These are phyloP conservation scores for Rhagoletis zephyria DNA, from an alignment of 1,140 invertebrate genomes.

Conservation along the genomic window DNA sequence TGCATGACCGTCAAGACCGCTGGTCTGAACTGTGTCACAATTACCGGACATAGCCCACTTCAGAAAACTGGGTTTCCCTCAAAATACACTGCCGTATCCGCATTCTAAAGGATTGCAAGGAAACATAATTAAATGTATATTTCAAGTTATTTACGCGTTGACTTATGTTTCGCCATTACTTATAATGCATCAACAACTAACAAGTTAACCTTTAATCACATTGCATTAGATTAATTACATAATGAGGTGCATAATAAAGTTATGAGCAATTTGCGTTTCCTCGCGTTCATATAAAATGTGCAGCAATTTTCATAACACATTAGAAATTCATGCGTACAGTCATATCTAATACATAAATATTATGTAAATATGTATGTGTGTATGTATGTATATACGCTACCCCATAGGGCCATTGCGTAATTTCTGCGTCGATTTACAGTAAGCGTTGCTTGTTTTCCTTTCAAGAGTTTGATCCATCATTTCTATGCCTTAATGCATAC, in stretches of 20 bases:
- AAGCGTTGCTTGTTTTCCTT: neutral
- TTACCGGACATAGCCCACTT: too few species aligned
- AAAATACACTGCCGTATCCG: too few species aligned
- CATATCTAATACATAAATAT: neutral
- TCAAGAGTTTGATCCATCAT: too few species aligned
- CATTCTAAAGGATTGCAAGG: too few species aligned
- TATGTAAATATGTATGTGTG: neutral
- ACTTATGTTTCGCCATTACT: neutral
- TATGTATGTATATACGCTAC: neutral
- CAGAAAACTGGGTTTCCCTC: too few species aligned
- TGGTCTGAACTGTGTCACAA: too few species aligned
- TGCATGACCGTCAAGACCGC: too few species aligned
- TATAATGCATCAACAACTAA: constrained; percentile 21
- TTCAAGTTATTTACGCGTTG: neutral
- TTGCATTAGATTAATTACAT: constrained; percentile 40
- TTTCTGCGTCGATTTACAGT: neutral
- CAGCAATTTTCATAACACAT: neutral
- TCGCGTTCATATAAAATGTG: constrained; percentile 20
- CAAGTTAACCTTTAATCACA: constrained; percentile 40
- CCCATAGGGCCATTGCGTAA: neutral
- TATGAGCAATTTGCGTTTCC: constrained; percentile 15
- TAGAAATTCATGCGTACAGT: neutral
- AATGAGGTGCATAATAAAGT: constrained; percentile 44
- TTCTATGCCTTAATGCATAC: too few species aligned
- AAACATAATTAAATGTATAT: too few species aligned